Evolutionary conservation across 2,797 vertebrate species (phyloP).

Genomic region (Centropyge bicolor): DNA sequence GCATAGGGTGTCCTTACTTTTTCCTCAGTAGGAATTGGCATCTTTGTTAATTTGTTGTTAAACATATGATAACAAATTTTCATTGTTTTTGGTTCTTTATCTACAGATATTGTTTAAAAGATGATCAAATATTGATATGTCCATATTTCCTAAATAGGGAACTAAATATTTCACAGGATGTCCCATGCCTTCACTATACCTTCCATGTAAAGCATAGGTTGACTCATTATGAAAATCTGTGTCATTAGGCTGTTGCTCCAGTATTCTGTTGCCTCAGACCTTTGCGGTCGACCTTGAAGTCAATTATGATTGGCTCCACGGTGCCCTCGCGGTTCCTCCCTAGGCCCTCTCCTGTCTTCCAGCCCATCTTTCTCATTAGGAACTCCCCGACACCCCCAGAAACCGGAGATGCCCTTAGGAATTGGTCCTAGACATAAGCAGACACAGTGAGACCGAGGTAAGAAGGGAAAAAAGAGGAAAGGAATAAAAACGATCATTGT

Average conservation of each 20-base stretch:
- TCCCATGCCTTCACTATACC: not conserved
- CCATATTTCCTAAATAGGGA: not conserved
- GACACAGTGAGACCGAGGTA: not conserved
- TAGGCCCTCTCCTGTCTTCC: conserved; percentile 95
- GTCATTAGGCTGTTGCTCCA: not conserved
- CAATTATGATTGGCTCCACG: conserved; percentile 96
- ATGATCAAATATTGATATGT: not conserved
- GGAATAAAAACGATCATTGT: not conserved
- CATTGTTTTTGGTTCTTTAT: not conserved
- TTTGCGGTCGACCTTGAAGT: conserved; percentile 98
- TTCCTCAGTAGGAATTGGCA: not conserved
- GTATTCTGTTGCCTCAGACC: conserved; percentile 77
- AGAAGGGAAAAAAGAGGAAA: not conserved
- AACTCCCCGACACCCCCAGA: conserved; percentile 96
- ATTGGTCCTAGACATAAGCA: conserved; percentile 91
- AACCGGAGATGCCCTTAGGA: conserved; percentile 95
- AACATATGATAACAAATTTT: too few species aligned
- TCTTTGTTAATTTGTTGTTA: too few species aligned
- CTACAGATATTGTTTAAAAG: not conserved
- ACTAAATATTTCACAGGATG: too few species aligned
- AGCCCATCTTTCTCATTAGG: conserved; percentile 99
- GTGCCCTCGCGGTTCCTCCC: conserved; percentile 97
- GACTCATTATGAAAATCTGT: not conserved
- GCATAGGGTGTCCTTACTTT: not conserved
- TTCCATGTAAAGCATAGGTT: not conserved